Percentiles rank a stretch among this genome's conserved stretches.
Evolutionary conservation across 1,140 invertebrate genomes (phyloP).

Genomic region (Drosophila guanche): DNA sequence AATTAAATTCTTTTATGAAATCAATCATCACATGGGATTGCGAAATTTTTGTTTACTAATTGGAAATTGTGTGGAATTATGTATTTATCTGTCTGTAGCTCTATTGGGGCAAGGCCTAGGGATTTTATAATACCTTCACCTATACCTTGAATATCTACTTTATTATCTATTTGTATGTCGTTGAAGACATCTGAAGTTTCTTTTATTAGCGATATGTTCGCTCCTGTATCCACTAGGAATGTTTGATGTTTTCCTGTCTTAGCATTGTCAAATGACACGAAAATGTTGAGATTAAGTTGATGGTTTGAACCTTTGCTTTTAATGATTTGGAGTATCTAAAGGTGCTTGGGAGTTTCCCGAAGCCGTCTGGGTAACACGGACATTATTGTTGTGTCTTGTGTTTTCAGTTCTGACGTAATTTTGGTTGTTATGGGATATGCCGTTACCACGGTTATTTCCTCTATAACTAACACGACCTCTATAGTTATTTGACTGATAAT

Average conservation of each 20-base stretch:
- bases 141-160: too few species aligned
- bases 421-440: neutral
- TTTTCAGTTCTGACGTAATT: neutral
- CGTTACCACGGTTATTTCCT: neutral
- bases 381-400: too few species aligned
- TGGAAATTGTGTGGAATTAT: neutral
- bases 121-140: neutral
- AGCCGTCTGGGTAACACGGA: too few species aligned
- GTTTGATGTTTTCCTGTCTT: neutral
- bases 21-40: constrained; percentile 9
- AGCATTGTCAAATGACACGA: neutral
- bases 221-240: neutral
- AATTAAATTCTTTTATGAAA: constrained; percentile 5
- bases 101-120: neutral
- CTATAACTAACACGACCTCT: too few species aligned
- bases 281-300: neutral
- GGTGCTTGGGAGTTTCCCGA: too few species aligned
- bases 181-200: constrained; percentile 1
- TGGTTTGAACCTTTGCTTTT: neutral
- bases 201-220: constrained; percentile 5
- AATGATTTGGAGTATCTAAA: neutral
- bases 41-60: neutral
- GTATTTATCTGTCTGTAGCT: too few species aligned
- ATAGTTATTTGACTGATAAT: too few species aligned
- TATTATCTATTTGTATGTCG: neutral